Conservation (phyloP, 2,113 vertebrate genomes). For the Arizona elegans region DNA sequence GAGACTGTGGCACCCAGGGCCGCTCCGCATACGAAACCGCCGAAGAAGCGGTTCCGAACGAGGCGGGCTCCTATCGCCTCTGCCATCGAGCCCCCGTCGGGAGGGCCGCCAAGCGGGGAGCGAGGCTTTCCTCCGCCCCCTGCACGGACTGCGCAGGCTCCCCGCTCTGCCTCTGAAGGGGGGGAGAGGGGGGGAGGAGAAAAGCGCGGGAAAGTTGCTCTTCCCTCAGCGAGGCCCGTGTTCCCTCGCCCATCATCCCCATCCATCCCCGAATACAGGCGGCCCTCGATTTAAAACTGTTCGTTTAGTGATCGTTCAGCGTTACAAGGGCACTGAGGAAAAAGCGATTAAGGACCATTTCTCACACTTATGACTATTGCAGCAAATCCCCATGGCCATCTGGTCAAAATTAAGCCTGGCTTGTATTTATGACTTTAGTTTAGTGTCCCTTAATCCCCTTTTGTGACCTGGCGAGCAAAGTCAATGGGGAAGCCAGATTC, state of each 20-base stretch:
- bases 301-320: not conserved
- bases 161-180: no score
- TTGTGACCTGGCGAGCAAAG: no score
- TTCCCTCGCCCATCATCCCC: not conserved
- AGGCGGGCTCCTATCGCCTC: not conserved
- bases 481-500: not conserved
- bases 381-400: not conserved
- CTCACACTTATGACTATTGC: not conserved
- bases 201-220: not conserved
- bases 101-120: rapidly evolving
- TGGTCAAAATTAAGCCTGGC: not conserved
- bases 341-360: not conserved
- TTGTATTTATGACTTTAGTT: no score
- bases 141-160: rapidly evolving
- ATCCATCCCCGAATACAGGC: not conserved
- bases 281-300: not conserved
- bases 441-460: no score
- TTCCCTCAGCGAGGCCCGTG: not conserved
- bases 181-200: no score
- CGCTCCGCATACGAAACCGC: conserved; percentile 62
- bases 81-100: conserved; percentile 23
- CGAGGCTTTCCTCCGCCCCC: not conserved
- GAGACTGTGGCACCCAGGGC: conserved; percentile 46
- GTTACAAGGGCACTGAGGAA: not conserved
- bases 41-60: conserved; percentile 40